phyloP scores from a whole-genome alignment of 1,140 invertebrate genomes.

The Apocrypta bakeri region DNA sequence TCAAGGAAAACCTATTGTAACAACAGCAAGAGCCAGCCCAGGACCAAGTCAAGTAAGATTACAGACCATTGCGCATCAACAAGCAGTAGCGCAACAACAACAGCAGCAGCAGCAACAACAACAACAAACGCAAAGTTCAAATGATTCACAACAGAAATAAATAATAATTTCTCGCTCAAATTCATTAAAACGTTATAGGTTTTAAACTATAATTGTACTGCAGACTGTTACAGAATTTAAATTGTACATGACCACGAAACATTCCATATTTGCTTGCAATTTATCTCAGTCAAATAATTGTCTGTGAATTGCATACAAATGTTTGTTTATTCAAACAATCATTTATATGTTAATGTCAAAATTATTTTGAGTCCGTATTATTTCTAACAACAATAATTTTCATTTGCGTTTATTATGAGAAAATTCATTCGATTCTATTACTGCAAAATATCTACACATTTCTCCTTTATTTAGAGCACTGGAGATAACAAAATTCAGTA shows the following conservation, averaged over 20 bases:
- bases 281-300: conserved; percentile 15
- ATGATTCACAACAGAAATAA: conserved; percentile 65
- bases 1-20: conserved; percentile 69
- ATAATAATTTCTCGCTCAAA: conserved; percentile 41
- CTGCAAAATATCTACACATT: background rate
- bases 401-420: conserved; percentile 16
- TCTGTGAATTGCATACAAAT: background rate
- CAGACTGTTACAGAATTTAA: conserved; percentile 24
- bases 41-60: conserved; percentile 70
- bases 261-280: conserved; percentile 46
- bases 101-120: conserved; percentile 50
- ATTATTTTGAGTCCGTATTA: background rate
- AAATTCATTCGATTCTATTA: background rate
- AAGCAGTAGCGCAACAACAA: conserved; percentile 46
- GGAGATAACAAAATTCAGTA: too few relatives aligned
- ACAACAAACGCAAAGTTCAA: conserved; percentile 49
- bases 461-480: background rate
- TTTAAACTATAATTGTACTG: conserved; percentile 6
- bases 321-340: conserved; percentile 1
- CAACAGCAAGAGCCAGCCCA: conserved; percentile 67
- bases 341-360: conserved; percentile 4
- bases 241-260: conserved; percentile 45
- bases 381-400: background rate
- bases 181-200: background rate
- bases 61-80: conserved; percentile 67